These are phyloP conservation scores for Montipora foliosa DNA, from an alignment of 64 coral and sea anemone species.

Conservation along the genomic window DNA sequence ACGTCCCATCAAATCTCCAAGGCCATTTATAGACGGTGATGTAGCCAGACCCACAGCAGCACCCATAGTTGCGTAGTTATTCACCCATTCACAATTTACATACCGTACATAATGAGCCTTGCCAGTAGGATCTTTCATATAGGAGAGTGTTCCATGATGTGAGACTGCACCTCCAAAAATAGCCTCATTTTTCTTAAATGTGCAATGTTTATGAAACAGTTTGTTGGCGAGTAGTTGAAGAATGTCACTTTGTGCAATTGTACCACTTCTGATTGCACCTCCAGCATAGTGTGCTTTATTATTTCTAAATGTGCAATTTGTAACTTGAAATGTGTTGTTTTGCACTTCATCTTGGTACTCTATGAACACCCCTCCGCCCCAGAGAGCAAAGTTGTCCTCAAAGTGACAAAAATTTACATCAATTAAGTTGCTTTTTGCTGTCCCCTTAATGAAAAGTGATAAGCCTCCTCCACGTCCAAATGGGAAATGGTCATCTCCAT, in stretches of 20 bases:
- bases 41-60: slow-evolving; percentile 77
- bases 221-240: slow-evolving; percentile 9
- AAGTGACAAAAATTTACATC: slow-evolving; percentile 64
- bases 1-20: neutral
- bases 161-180: slow-evolving; percentile 71
- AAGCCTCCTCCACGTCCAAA: slow-evolving; percentile 78
- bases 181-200: slow-evolving; percentile 59
- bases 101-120: slow-evolving; percentile 13
- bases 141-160: slow-evolving; percentile 46
- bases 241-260: neutral
- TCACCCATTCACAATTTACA: slow-evolving; percentile 58
- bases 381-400: slow-evolving; percentile 60
- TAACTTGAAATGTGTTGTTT: slow-evolving; percentile 56
- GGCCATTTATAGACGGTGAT: slow-evolving; percentile 5
- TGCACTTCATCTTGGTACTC: slow-evolving; percentile 73
- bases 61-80: slow-evolving; percentile 79
- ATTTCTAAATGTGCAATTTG: slow-evolving; percentile 43
- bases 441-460: slow-evolving; percentile 63
- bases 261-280: slow-evolving; percentile 73
- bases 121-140: neutral
- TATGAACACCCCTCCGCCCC: slow-evolving; percentile 76
- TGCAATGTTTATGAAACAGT: slow-evolving; percentile 61
- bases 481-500: slow-evolving; percentile 43
- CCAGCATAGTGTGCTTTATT: slow-evolving; percentile 69
- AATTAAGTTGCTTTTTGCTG: slow-evolving; percentile 39